phyloP scores from a whole-genome alignment of 2,113 vertebrate genomes.

The Mesitornis unicolor region DNA sequence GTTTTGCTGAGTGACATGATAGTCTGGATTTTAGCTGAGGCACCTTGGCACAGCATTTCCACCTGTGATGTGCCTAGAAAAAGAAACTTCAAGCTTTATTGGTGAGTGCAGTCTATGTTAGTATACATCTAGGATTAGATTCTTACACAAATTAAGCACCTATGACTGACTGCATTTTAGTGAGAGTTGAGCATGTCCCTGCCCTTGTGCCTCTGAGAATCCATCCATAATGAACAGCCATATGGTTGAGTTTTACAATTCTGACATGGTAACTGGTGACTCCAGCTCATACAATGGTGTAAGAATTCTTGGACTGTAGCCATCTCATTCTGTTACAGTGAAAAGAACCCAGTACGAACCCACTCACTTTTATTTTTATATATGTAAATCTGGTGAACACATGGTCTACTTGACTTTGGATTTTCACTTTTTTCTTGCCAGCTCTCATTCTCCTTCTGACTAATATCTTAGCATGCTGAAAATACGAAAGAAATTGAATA shows the following conservation, averaged over 20 bases:
- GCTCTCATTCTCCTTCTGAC: neutral
- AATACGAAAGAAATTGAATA: neutral
- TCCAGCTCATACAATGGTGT: rapidly evolving
- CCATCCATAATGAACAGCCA: neutral
- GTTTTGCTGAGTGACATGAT: neutral
- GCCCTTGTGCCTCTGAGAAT: neutral
- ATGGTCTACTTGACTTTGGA: neutral
- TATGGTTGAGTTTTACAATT: neutral
- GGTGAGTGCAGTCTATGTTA: neutral
- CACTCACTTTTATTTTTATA: conserved; percentile 1
- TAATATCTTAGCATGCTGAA: neutral
- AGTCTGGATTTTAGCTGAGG: neutral
- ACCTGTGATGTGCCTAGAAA: neutral
- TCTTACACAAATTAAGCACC: neutral
- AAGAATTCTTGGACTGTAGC: neutral
- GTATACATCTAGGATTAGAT: neutral
- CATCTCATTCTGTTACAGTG: neutral
- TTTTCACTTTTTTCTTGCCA: neutral
- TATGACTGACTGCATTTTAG: neutral
- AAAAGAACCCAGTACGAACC: neutral
- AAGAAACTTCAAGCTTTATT: neutral
- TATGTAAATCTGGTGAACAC: neutral
- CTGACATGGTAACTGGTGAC: neutral
- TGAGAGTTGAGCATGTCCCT: neutral
- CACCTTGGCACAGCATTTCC: neutral